These are phyloP conservation scores for Amiota communis DNA, from an alignment of 2,888 invertebrate species.

Conservation along the genomic window DNA sequence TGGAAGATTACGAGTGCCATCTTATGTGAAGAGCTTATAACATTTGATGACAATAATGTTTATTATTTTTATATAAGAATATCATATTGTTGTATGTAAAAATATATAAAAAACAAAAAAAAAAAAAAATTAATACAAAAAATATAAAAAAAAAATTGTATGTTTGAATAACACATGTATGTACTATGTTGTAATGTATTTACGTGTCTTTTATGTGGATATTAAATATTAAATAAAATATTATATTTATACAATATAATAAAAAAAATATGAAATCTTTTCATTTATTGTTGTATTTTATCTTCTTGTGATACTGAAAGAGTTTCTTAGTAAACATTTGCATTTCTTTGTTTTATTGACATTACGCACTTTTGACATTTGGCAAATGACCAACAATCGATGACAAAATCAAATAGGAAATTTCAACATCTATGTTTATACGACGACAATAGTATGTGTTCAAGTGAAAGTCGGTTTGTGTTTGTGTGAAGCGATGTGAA, in stretches of 20 bases:
- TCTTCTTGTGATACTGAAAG: neutral
- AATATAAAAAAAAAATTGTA: neutral
- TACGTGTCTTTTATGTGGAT: neutral
- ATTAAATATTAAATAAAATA: conserved; percentile 9
- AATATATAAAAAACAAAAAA: no score
- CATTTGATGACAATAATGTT: no score
- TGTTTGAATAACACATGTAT: no score
- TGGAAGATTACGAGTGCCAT: no score
- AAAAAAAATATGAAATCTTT: neutral
- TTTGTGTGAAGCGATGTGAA: conserved; percentile 40
- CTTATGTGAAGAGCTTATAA: no score
- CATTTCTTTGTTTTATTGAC: conserved; percentile 23
- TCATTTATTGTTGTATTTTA: conserved; percentile 3
- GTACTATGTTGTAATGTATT: no score
- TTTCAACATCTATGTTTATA: neutral
- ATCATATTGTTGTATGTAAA: no score
- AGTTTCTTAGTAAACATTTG: conserved; percentile 16
- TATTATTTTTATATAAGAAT: no score
- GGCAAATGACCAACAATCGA: conserved; percentile 24
- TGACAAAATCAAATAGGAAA: conserved; percentile 7
- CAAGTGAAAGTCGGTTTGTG: neutral
- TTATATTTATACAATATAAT: neutral
- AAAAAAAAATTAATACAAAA: neutral
- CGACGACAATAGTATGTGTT: no score
- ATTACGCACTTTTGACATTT: neutral